Evolutionary conservation across 2,113 vertebrate genomes (phyloP).

Genomic region (Mirounga angustirostris): DNA sequence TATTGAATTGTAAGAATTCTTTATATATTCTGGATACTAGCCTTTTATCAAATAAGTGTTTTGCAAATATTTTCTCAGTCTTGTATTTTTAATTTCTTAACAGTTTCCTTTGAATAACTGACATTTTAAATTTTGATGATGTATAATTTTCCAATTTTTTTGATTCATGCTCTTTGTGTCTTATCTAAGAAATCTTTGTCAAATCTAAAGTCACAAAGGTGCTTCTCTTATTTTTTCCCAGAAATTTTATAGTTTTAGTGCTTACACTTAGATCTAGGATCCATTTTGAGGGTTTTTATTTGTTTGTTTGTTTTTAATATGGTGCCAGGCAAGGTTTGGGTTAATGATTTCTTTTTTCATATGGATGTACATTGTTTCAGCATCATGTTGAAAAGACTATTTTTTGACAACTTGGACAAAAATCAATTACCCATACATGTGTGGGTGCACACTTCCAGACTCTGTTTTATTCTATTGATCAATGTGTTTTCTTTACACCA

Average conservation of each 20-base stretch:
- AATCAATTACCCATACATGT: background rate
- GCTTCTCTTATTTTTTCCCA: background rate
- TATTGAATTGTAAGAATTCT: background rate
- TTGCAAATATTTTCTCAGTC: background rate
- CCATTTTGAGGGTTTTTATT: background rate
- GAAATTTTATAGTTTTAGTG: background rate
- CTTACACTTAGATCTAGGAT: background rate
- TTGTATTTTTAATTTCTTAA: background rate
- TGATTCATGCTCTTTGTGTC: background rate
- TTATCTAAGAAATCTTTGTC: background rate
- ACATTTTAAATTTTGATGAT: background rate
- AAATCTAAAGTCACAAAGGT: background rate
- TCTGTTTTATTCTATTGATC: background rate
- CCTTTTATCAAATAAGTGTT: background rate
- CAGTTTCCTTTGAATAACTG: background rate
- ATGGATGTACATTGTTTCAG: background rate
- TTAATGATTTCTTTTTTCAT: background rate
- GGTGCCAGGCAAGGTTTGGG: background rate
- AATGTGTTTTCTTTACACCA: background rate
- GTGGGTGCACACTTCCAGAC: background rate
- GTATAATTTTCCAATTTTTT: background rate
- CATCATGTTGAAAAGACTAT: background rate
- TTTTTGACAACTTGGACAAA: background rate
- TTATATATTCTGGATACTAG: background rate
- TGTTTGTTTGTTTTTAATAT: background rate